Conservation (phyloP, 2,113 vertebrate species). For the Anhinga rufa region DNA sequence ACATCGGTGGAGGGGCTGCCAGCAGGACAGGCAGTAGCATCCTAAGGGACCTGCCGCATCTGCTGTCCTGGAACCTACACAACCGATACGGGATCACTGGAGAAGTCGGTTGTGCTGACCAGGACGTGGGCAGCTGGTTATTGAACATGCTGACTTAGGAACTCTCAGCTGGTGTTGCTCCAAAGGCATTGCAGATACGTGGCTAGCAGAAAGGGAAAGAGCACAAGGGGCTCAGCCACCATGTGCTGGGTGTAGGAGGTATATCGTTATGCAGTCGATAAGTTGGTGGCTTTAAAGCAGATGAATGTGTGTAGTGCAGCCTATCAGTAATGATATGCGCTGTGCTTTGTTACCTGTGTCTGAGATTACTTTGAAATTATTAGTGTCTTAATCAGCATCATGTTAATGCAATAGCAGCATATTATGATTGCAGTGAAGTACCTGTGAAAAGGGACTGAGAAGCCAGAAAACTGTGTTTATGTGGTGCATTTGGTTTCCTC, state of each 20-base stretch:
- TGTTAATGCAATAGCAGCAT: background rate
- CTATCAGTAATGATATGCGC: background rate
- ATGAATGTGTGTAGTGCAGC: background rate
- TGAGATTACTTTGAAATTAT: background rate
- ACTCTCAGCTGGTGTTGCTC: background rate
- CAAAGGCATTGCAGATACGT: background rate
- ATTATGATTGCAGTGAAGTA: background rate
- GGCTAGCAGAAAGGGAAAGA: background rate
- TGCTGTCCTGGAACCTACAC: background rate
- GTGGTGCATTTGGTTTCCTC: background rate
- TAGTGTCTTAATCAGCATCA: background rate
- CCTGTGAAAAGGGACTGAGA: background rate
- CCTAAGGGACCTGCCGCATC: background rate
- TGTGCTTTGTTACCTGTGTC: background rate
- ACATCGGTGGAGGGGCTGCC: background rate
- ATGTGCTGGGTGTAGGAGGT: background rate
- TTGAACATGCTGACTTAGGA: background rate
- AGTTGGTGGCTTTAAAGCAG: background rate
- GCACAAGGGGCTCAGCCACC: background rate
- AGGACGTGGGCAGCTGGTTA: background rate
- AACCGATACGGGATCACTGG: background rate
- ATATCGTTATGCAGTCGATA: background rate
- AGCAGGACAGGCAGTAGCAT: background rate
- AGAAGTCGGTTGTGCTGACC: background rate
- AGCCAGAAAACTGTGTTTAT: background rate